Evolutionary conservation across 2,888 invertebrate species (phyloP).

Genomic region (Aporophyla nigra): DNA sequence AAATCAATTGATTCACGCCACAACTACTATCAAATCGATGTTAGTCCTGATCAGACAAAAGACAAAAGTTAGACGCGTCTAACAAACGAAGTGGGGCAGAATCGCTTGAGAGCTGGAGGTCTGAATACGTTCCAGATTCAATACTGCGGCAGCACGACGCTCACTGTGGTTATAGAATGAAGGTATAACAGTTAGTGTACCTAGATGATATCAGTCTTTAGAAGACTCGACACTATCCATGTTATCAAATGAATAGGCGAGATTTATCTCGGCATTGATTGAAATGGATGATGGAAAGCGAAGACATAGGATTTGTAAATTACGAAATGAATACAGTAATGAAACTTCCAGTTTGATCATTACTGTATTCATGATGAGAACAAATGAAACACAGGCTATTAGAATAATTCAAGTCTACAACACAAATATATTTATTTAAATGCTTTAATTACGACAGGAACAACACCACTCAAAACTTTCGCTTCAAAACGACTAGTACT

Average conservation of each 20-base stretch:
- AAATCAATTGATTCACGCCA: slow-evolving; percentile 49
- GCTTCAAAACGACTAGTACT: slow-evolving; percentile 39
- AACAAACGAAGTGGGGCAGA: slow-evolving; percentile 67
- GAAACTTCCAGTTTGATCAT: background rate
- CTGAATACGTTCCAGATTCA: slow-evolving; percentile 63
- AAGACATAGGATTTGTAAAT: background rate
- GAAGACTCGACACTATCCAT: slow-evolving; percentile 38
- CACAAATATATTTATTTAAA: slow-evolving; percentile 44
- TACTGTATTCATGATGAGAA: slow-evolving; percentile 40
- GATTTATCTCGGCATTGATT: slow-evolving; percentile 30
- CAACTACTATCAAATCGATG: slow-evolving; percentile 64
- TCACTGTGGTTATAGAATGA: slow-evolving; percentile 42
- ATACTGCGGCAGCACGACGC: slow-evolving; percentile 54
- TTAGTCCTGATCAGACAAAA: slow-evolving; percentile 65
- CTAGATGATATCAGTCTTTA: slow-evolving; percentile 52
- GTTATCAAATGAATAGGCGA: slow-evolving; percentile 48
- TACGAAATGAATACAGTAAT: background rate
- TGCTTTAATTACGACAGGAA: slow-evolving; percentile 41
- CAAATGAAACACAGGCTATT: slow-evolving; percentile 26
- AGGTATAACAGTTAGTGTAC: slow-evolving; percentile 24
- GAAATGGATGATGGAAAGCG: slow-evolving; percentile 14
- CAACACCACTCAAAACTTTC: slow-evolving; percentile 51
- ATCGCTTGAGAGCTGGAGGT: slow-evolving; percentile 57
- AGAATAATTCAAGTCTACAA: slow-evolving; percentile 28
- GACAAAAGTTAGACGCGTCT: slow-evolving; percentile 70